Evolutionary conservation across 2,113 vertebrate genomes (phyloP), one percentile per base, ranked within the genome.

Genomic region (Phocoena sinus): DNA sequence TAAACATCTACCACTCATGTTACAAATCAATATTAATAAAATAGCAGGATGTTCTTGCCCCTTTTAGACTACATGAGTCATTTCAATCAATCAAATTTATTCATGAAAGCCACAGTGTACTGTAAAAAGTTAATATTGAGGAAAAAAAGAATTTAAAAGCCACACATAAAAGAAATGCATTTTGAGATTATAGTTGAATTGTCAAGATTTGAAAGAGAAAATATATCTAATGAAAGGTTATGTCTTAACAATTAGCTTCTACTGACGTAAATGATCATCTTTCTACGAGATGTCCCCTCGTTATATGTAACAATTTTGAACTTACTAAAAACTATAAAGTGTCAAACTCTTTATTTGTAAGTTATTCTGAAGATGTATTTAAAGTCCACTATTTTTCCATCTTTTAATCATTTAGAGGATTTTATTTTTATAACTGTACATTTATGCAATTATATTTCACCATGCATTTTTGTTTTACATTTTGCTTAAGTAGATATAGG

Each of bases 41-140:
- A 81, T 86, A 74, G 53, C 8, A 38, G 91, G 91, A 21, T 83
- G 81, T 85, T 95, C 31, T 79, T 86, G 31, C 91, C 6, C 20
- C 50, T 44, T 2, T 79, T 91, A 71, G 62, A 70, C 47, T 83
- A 47, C 8, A 56, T 58, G 62, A 97, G 77, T 96, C 92, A 71
- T 92, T 97, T 28, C 65, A 96, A 91, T 93, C 60, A 97, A 94
- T 96, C 94, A 81, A 25, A 96, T 98, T 96, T 98, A 15, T 97
- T 94, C 70, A 28, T 71, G 60, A 62, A 92, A 95, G 77, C 85
- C 80, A 56, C 36, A 20, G 3, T 85, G 0, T 83, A 67, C 68
- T n/a, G 9, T 84, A 95, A 96, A 94, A 96, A 80, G 60, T 79
- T 67, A 79, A 80, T n/a, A 94, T 81, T 91, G 58, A 95, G 60